phyloP scores from a whole-genome alignment of 2,797 vertebrate species.

The Pelobates cultripes region DNA sequence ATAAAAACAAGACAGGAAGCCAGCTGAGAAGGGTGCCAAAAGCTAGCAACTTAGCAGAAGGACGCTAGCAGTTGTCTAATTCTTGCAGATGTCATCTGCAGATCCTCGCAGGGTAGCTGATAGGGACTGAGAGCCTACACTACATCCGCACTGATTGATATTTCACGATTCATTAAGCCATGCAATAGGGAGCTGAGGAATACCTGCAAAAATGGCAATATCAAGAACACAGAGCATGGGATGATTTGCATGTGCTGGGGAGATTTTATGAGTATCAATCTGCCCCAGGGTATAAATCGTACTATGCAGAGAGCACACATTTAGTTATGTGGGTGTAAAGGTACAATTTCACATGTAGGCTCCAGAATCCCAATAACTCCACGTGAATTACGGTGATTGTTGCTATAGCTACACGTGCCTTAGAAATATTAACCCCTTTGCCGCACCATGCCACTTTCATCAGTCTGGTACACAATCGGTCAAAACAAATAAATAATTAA shows the following conservation, averaged over 20 bases:
- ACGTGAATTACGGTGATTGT: too few relatives aligned
- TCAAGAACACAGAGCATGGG: neutral
- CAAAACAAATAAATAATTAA: too few relatives aligned
- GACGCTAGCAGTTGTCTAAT: constrained; percentile 30
- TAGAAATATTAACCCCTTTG: too few relatives aligned
- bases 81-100: constrained; percentile 23
- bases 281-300: neutral
- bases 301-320: too few relatives aligned
- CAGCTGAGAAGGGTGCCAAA: neutral
- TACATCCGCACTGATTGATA: constrained; percentile 37
- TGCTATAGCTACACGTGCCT: too few relatives aligned
- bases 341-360: too few relatives aligned
- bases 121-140: neutral
- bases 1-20: neutral
- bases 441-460: too few relatives aligned
- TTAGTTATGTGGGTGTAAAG: too few relatives aligned
- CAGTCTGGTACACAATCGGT: too few relatives aligned
- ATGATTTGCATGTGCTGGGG: neutral
- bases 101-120: neutral
- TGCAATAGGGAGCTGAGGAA: constrained; percentile 27
- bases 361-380: too few relatives aligned
- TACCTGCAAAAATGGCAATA: constrained; percentile 2
- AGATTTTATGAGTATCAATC: neutral
- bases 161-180: constrained; percentile 45
- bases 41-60: neutral